These are phyloP conservation scores for Daboia siamensis DNA, from an alignment of 2,113 vertebrate species.

Conservation along the genomic window DNA sequence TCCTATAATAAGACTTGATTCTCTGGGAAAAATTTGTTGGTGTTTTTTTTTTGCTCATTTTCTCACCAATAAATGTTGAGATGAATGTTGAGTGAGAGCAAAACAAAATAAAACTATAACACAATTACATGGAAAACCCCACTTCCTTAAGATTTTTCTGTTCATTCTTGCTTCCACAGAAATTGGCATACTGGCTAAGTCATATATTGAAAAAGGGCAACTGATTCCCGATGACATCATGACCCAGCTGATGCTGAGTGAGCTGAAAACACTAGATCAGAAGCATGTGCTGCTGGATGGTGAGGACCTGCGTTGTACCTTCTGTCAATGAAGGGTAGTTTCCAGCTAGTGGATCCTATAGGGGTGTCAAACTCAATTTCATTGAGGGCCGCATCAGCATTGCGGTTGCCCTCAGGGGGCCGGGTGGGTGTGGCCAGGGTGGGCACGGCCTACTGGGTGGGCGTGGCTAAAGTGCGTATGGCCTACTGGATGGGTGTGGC, in stretches of 20 bases:
- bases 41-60: background rate
- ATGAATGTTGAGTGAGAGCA: background rate
- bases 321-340: background rate
- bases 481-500: too few species aligned
- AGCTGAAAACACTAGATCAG: constrained; percentile 73
- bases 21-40: background rate
- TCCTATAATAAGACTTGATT: background rate
- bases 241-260: constrained; percentile 83
- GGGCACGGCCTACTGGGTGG: too few species aligned
- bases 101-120: background rate
- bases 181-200: constrained; percentile 88
- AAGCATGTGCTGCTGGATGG: constrained; percentile 90
- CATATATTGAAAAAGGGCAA: constrained; percentile 90
- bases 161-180: constrained; percentile 68
- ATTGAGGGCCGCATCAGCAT: too few species aligned
- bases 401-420: too few species aligned
- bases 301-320: constrained; percentile 52
- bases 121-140: fast-evolving
- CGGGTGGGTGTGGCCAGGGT: too few species aligned
- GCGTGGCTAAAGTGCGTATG: too few species aligned
- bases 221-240: constrained; percentile 94
- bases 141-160: constrained; percentile 3
- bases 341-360: background rate
- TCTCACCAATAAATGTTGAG: background rate
- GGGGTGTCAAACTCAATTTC: too few species aligned